phyloP scores from a whole-genome alignment of 2,888 invertebrate genomes.

The Schizotus pectinicornis region DNA sequence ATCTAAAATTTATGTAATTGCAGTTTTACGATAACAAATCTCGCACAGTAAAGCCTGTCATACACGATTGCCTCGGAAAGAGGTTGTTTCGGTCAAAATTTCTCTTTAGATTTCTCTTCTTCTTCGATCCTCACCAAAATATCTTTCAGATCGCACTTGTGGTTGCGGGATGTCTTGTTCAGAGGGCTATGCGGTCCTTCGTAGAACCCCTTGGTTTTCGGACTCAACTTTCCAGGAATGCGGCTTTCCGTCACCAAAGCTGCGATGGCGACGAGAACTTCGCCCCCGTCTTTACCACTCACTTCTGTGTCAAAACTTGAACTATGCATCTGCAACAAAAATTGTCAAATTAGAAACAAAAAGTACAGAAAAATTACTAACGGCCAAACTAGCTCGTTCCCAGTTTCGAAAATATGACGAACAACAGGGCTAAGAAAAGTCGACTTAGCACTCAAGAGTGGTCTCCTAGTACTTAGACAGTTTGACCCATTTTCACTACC shows the following conservation, averaged over 20 bases:
- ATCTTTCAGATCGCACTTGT: slow-evolving; percentile 61
- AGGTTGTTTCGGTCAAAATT: no score
- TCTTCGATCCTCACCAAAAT: slow-evolving; percentile 58
- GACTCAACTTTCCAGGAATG: slow-evolving; percentile 54
- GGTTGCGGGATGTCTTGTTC: slow-evolving; percentile 57
- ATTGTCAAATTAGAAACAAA: slow-evolving; percentile 7
- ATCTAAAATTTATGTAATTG: no score
- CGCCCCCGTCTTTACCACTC: slow-evolving; percentile 47
- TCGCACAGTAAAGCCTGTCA: no score
- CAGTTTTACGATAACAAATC: no score
- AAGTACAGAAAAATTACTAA: not conserved
- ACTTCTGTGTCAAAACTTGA: slow-evolving; percentile 49
- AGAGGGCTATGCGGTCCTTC: slow-evolving; percentile 73
- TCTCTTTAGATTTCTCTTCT: no score
- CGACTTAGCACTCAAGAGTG: no score
- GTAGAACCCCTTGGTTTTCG: slow-evolving; percentile 63
- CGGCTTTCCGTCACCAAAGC: slow-evolving; percentile 58
- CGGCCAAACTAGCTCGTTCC: no score
- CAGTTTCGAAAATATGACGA: no score
- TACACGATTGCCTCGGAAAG: no score
- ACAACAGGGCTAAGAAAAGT: no score
- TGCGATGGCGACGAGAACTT: slow-evolving; percentile 55
- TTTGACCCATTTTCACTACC: no score
- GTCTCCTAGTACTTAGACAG: no score
- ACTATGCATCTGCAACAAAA: slow-evolving; percentile 57